Evolutionary conservation across 2,888 invertebrate genomes (phyloP).

Genomic region (Eristalis pertinax): DNA sequence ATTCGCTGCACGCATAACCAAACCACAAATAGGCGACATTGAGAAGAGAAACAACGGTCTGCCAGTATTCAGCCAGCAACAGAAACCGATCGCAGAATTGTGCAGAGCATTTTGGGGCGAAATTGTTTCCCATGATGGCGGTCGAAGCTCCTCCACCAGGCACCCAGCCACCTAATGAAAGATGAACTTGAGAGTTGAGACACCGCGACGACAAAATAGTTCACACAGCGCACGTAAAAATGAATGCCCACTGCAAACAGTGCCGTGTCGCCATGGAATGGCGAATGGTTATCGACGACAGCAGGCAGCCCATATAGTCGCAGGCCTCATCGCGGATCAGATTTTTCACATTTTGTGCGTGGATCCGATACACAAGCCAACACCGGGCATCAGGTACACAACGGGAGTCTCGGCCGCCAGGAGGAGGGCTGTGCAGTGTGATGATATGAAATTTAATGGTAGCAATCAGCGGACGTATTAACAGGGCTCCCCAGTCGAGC

Average conservation of each 20-base stretch:
- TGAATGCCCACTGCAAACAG: slow-evolving; percentile 11
- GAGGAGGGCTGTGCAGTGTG: slow-evolving; percentile 13
- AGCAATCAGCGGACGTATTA: slow-evolving; percentile 69
- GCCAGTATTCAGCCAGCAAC: slow-evolving; percentile 5
- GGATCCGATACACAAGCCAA: slow-evolving; percentile 60
- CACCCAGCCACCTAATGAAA: slow-evolving; percentile 25
- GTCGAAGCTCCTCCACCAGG: slow-evolving; percentile 42
- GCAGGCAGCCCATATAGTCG: slow-evolving; percentile 27
- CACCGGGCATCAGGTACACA: slow-evolving; percentile 45
- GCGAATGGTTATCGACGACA: slow-evolving; percentile 14
- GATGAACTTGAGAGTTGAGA: slow-evolving; percentile 72
- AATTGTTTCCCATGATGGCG: slow-evolving; percentile 52
- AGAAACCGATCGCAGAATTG: slow-evolving; percentile 36
- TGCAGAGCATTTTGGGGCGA: slow-evolving; percentile 52
- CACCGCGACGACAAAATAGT: slow-evolving; percentile 68
- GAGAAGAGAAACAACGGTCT: slow-evolving; percentile 65
- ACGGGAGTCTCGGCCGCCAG: not conserved
- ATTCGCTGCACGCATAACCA: slow-evolving; percentile 64
- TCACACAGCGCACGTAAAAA: slow-evolving; percentile 64
- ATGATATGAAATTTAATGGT: slow-evolving; percentile 66
- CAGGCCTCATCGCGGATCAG: slow-evolving; percentile 43
- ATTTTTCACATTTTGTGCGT: slow-evolving; percentile 66
- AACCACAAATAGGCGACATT: slow-evolving; percentile 70
- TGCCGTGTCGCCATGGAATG: slow-evolving; percentile 4
- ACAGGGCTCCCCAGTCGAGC: slow-evolving; percentile 46